Base-by-base conservation (phyloP, 2,888 invertebrate species). In the Drosophila rellima region DNA sequence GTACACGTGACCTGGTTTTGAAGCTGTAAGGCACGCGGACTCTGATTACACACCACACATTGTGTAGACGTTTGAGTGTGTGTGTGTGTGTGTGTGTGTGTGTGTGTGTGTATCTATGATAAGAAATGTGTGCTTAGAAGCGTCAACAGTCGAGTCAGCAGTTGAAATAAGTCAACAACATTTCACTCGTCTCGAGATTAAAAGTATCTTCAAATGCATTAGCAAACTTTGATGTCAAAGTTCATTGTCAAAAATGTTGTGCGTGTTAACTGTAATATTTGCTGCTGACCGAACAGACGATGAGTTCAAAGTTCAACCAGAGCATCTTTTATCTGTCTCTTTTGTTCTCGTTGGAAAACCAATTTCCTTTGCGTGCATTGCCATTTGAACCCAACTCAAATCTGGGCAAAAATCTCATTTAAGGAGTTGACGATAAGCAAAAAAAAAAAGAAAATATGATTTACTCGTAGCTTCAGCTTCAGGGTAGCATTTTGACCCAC, bases 1-100 rank as follows among this genome's bases (percentile, higher is more conserved):
- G 50, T 55, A 68, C 81, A 83, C 84, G 84, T 83, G 89, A 87
- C 87, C 89, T 80, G 83, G 56, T 82, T 82, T 42, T 37, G 17
- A 42, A 23, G 70, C 74, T 67, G 47, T 20, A 20, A 31, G 61
- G 52, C 61, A 56, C 66, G 70, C 52, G 60, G 56, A 47, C 61
- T 70, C 59, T 61, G 74, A 79, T 78, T 78, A 82, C 47, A 45
- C n/a, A 18, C 39, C 47, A 45, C n/a, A 18, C 39, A 57, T 42
- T 57, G 33, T 23, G 10, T 42, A n/a, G 15, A n/a, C n/a, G n/a
- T n/a, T n/a, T n/a, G n/a, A n/a, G 20, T 44, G 44, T 55, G 26
- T 35, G 26, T 45, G 13, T 57, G 45, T 31, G 15, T 37, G 40
- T n/a, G 18, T 23, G 20, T 44, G 44, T 55, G 26, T 35, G 26